phyloP scores from a whole-genome alignment of 1,140 invertebrate genomes.

The Halotydeus destructor region DNA sequence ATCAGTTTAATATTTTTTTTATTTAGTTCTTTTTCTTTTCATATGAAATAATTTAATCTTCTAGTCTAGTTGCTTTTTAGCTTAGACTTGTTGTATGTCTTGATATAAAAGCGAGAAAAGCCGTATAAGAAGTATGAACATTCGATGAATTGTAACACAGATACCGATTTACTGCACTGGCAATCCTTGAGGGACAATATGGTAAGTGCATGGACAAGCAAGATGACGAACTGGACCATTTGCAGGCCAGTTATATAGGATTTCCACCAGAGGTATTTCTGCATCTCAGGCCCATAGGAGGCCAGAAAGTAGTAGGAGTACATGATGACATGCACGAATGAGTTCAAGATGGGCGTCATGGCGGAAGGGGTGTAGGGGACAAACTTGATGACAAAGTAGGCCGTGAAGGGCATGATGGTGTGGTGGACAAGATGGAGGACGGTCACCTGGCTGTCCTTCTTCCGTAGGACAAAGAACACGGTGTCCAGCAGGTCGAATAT shows the following conservation, averaged over 20 bases:
- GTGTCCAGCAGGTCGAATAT: slow-evolving; percentile 28
- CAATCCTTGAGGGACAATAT: not conserved
- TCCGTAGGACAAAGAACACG: slow-evolving; percentile 28
- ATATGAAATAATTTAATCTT: too few relatives aligned
- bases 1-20: too few relatives aligned
- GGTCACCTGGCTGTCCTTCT: slow-evolving; percentile 28
- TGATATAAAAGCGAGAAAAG: too few relatives aligned
- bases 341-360: slow-evolving; percentile 40
- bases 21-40: too few relatives aligned
- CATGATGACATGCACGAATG: slow-evolving; percentile 36
- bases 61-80: too few relatives aligned
- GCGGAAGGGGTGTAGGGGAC: slow-evolving; percentile 20
- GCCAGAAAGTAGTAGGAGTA: slow-evolving; percentile 34
- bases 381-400: slow-evolving; percentile 12
- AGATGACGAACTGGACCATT: slow-evolving; percentile 23
- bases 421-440: slow-evolving; percentile 31
- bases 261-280: slow-evolving; percentile 37
- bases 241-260: slow-evolving; percentile 34
- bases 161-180: too few relatives aligned
- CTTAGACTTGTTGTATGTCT: too few relatives aligned
- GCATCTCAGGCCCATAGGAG: slow-evolving; percentile 27
- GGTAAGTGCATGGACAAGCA: not conserved
- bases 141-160: too few relatives aligned
- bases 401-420: slow-evolving; percentile 19
- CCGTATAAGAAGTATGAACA: too few relatives aligned